Evolutionary conservation across 2,797 vertebrate species (phyloP), one percentile per base, ranked within the genome.

Genomic region (Nothura maculosa): DNA sequence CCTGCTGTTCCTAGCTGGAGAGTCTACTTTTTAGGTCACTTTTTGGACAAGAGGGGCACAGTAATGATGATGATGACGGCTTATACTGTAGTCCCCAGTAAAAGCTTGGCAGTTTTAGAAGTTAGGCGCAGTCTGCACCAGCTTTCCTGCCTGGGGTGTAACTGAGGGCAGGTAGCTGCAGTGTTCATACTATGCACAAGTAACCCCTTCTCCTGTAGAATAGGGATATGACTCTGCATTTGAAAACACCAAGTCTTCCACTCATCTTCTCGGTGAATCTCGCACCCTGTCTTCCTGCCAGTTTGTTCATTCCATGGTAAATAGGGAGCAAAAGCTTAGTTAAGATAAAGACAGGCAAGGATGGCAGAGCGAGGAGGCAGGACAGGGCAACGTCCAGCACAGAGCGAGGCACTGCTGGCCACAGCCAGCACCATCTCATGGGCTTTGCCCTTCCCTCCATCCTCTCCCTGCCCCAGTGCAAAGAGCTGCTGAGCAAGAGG

Each of bases 31-130:
- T 11, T 13, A 3, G 4, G 21, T 30, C 70, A 9, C 45, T 13
- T 1, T 18, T 43, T 55, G 36, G 70, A n/a, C 36, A 10, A 1
- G 4, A 22, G 48, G 8, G 34, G 27, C 38, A 6, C 24, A 20
- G 28, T 19, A 0, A 5, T 8, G 19, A 50, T 32, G 2, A 3
- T 8, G 19, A 50, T 32, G 2, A 3, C 12, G 40, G 30, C 0
- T 0, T 16, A 57, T 8, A 3, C 38, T 12, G 28, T 11, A 38
- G 34, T 3, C 42, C 54, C 36, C 38, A 45, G 32, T 25, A 21
- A 36, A 67, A 68, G 55, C 40, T 28, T 36, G 12, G 73, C n/a
- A 12, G n/a, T 4, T 38, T 48, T 5, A 1, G 1, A 34, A 68
- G 66, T 47, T 36, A 20, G 66, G 36, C 32, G 36, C 34, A 47